Base-by-base conservation (phyloP, 2,888 invertebrate species). In the Omphaloscelis lunosa region DNA sequence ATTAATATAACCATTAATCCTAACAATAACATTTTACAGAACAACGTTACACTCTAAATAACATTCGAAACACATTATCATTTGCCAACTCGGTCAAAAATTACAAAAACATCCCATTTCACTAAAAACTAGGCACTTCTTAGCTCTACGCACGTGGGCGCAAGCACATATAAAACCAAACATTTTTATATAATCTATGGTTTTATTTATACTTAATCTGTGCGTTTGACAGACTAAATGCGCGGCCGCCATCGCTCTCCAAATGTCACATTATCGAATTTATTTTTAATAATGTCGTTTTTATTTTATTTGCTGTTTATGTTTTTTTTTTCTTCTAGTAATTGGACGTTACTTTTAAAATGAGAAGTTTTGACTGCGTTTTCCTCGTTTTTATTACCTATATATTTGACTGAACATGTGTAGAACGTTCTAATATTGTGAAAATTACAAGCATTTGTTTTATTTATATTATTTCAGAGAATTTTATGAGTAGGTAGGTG, bases 221-320 rank as follows among this genome's bases (percentile, higher is more conserved):
- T 83, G 75, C 76, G 68, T 88, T 86, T 88, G 88, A 88, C 87
- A 88, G 79, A 75, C 79, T 79, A 78, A 88, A 85, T 86, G 88
- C 77, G 88, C 80, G 63, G 63, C 75, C 65, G 70, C 87, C 87
- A 79, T 88, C 69, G 82, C 87, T 86, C 87, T 82, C 69, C 66
- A 81, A 85, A 79, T 80, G 87, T 88, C 88, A 88, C 83, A 86
- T 77, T 84, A 82, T 80, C 71, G 76, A 81, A 84, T 84, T 74
- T 86, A 85, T 83, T 84, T 80, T 79, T 77, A 72, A 81, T 74
- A 81, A 72, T 78, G 74, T 77, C 66, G 45, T 82, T 79, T 76
- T 77, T 73, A 75, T 82, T 85, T 88, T 86, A 84, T 77, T 82
- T 76, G 75, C 77, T 84, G 82, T 84, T 88, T 82, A 80, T 72